Base-by-base conservation (phyloP, 1,140 invertebrate species). In the Bombus terrestris region DNA sequence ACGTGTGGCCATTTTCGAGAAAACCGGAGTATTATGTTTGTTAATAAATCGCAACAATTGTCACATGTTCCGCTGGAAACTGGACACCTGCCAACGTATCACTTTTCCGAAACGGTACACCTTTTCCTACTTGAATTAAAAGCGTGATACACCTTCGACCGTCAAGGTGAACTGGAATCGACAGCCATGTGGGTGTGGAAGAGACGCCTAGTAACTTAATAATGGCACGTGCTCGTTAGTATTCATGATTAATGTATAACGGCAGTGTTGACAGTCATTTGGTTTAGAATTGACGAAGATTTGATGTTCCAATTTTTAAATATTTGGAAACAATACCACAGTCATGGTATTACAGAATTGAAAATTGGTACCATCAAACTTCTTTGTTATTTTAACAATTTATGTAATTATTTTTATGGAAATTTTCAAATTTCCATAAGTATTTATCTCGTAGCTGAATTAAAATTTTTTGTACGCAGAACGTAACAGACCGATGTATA, bases 141-240 rank as follows among this genome's bases (percentile, higher is more conserved):
- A 72, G 47, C 47, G 75, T 37, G 75, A 87, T 90, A 90, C 85
- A 91, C 88, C 86, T 90, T 91, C 91, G 71, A 69, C 81, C 88
- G 85, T 90, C 93, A 94, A 94, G 94, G 93, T 93, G 87, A 94
- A 92, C 94, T 91, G 88, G 87, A 93, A 92, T 90, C 88, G 77
- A 85, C 84, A 86, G 85, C 73, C 74, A 80, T 82, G 93, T 93
- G 88, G 93, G 93, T 91, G 92, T 92, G 78, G 82, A 90, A 91
- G 82, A 89, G 86, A 88, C 82, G 88, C 82, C 85, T 64, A 18
- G 88, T 91, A 91, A 92, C 86, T 86, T 64, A 79, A 83, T 86
- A 89, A 80, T 81, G 53, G 35, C 77, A 86, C 57, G 64, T 83
- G 47, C 59, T 41, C 32, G 39, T 83, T 72, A 59, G 53, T 69